Conservation (phyloP, 2,888 invertebrate species). For the Ganaspis brasiliensis region DNA sequence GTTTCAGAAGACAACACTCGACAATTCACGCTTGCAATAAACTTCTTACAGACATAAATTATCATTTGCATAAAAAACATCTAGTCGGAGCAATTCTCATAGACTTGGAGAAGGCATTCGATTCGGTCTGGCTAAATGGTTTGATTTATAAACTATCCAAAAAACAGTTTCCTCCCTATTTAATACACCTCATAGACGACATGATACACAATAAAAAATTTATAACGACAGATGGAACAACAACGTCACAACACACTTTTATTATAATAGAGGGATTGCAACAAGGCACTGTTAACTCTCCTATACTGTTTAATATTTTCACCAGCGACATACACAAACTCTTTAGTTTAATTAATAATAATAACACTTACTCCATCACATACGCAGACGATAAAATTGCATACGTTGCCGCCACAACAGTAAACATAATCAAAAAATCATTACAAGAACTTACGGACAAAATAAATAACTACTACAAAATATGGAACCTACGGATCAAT, state of each 20-base stretch:
- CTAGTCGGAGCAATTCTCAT: slow-evolving; percentile 32
- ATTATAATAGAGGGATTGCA: slow-evolving; percentile 42
- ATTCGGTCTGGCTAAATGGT: slow-evolving; percentile 39
- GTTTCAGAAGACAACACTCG: slow-evolving; percentile 9
- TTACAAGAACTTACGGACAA: slow-evolving; percentile 46
- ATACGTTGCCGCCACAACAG: slow-evolving; percentile 17
- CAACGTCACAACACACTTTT: not conserved
- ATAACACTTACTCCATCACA: not conserved
- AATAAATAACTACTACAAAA: slow-evolving; percentile 49
- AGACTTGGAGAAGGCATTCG: slow-evolving; percentile 8
- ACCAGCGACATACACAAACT: slow-evolving; percentile 48
- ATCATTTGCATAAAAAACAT: not conserved
- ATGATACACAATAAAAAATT: slow-evolving; percentile 32
- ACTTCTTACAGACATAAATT: slow-evolving; percentile 43
- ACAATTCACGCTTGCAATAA: slow-evolving; percentile 47
- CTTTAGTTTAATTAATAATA: slow-evolving; percentile 39
- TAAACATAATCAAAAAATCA: not conserved
- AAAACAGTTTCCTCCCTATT: not conserved
- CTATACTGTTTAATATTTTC: slow-evolving; percentile 58
- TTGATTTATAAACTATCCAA: slow-evolving; percentile 41
- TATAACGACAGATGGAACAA: slow-evolving; percentile 6
- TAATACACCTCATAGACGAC: slow-evolving; percentile 15
- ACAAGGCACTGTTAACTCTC: slow-evolving; percentile 55
- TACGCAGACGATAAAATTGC: slow-evolving; percentile 47
- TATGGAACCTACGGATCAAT: slow-evolving; percentile 56